Base-by-base conservation (phyloP, 2,888 invertebrate genomes). In the Drosophila emarginata region DNA sequence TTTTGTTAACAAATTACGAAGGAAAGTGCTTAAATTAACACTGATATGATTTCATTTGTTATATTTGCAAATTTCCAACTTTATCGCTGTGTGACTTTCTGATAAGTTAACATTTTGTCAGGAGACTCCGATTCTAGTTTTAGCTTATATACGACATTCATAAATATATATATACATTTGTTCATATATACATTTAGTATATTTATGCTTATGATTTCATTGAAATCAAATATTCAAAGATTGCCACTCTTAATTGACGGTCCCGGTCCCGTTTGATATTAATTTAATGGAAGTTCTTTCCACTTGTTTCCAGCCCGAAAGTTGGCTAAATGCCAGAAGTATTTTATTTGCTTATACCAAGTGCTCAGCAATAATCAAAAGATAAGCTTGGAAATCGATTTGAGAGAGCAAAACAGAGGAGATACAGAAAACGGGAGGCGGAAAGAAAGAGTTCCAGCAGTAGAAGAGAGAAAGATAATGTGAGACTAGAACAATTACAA, bases 301-400 rank as follows among this genome's bases (percentile, higher is more conserved):
- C 87, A 81, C 77, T 74, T 79, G 67, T 50, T 61, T 59, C 58
- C 51, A 37, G 23, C 18, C 45, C 18, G 12, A 21, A 21, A 58
- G 40, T 78, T 82, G 80, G 83, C 86, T 64, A 71, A 64, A 61
- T 66, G 86, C 78, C 84, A 86, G 81, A 86, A 72, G 73, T 76
- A 69, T 73, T 78, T 56, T 76, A 72, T 66, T 72, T 71, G 40
- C 15, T 53, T 62, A 21, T 70, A 87, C 72, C 83, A 87, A 76
- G 88, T 68, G 80, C 72, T 40, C 88, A 87, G 82, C 64, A 72
- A 72, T 69, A 28, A 83, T 88, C 64, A 72, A 72, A 71, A 28
- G 39, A 74, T 67, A 45, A 65, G 54, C 51, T 54, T 52, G 51
- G 54, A 36, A 39, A 60, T 15, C 57, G 60, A 60, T 71, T 57